Percentiles rank a stretch among this genome's conserved stretches.
These are phyloP conservation scores for Frieseomelitta varia DNA, from an alignment of 1,140 invertebrate species.

Conservation along the genomic window DNA sequence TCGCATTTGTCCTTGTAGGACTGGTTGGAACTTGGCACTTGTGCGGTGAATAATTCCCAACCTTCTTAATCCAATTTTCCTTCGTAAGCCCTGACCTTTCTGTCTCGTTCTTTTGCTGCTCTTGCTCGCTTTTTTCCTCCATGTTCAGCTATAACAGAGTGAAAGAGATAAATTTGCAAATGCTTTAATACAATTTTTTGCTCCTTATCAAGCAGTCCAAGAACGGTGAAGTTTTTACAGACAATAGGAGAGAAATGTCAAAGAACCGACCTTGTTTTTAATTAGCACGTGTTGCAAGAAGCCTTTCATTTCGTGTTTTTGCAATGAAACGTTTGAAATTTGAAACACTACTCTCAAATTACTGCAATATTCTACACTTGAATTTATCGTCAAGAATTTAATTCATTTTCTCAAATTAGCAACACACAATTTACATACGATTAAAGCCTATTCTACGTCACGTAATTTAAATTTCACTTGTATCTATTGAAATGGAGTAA, in stretches of 20 bases:
- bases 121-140: too few species aligned
- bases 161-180: not conserved
- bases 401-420: too few species aligned
- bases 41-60: conserved; percentile 11
- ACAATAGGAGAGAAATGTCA: not conserved
- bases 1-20: not conserved
- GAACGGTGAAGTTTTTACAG: not conserved
- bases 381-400: not conserved
- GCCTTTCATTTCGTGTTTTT: conserved; percentile 48
- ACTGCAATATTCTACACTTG: too few species aligned
- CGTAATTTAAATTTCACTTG: too few species aligned
- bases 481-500: too few species aligned
- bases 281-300: conserved; percentile 39
- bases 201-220: too few species aligned
- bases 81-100: not conserved
- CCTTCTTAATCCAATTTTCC: conserved; percentile 36
- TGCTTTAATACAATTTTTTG: not conserved
- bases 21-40: not conserved
- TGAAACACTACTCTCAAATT: too few species aligned
- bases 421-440: too few species aligned
- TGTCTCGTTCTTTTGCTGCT: not conserved
- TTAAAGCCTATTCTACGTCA: too few species aligned
- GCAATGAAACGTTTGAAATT: too few species aligned
- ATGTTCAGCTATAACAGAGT: not conserved
- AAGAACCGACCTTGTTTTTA: conserved; percentile 48